These are phyloP conservation scores for Diprion similis DNA, from an alignment of 1,140 invertebrate genomes.

Conservation along the genomic window DNA sequence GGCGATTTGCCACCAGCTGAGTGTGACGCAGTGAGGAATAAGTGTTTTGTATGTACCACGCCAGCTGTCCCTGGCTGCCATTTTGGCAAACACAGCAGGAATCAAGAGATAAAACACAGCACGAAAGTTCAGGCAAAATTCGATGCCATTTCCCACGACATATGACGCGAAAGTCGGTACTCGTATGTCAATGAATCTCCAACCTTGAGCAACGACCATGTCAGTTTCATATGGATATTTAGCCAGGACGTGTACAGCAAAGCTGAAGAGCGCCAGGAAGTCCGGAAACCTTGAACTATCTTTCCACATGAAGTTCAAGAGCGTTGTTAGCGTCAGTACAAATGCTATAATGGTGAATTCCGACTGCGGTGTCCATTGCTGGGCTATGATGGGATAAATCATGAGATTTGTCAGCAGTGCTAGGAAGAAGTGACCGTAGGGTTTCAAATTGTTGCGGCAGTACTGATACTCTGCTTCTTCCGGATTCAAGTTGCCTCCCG, in stretches of 20 bases:
- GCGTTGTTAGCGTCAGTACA: slow-evolving; percentile 74
- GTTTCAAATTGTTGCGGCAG: slow-evolving; percentile 81
- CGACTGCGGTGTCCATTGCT: slow-evolving; percentile 81
- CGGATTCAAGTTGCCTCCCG: slow-evolving; percentile 71
- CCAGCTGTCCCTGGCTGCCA: slow-evolving; percentile 78
- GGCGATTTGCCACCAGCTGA: slow-evolving; percentile 87
- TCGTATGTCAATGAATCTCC: slow-evolving; percentile 80
- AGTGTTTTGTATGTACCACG: slow-evolving; percentile 78
- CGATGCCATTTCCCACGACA: slow-evolving; percentile 80
- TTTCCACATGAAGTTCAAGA: slow-evolving; percentile 74
- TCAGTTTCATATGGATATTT: slow-evolving; percentile 87
- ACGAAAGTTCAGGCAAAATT: slow-evolving; percentile 84
- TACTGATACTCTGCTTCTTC: slow-evolving; percentile 82
- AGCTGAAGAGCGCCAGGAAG: slow-evolving; percentile 76
- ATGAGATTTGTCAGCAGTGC: slow-evolving; percentile 77
- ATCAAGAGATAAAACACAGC: slow-evolving; percentile 80
- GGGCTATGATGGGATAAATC: slow-evolving; percentile 77
- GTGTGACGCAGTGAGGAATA: slow-evolving; percentile 84
- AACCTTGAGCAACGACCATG: slow-evolving; percentile 77
- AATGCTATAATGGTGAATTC: slow-evolving; percentile 80
- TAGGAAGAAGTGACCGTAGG: slow-evolving; percentile 80
- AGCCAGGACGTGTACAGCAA: slow-evolving; percentile 79
- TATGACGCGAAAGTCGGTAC: slow-evolving; percentile 83
- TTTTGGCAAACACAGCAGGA: slow-evolving; percentile 73
- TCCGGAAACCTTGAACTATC: slow-evolving; percentile 69